A percentile compares a stretch with the other conserved stretches of the same genome.
phyloP scores from a whole-genome alignment of 2,113 vertebrate species.

The Ciconia maguari region DNA sequence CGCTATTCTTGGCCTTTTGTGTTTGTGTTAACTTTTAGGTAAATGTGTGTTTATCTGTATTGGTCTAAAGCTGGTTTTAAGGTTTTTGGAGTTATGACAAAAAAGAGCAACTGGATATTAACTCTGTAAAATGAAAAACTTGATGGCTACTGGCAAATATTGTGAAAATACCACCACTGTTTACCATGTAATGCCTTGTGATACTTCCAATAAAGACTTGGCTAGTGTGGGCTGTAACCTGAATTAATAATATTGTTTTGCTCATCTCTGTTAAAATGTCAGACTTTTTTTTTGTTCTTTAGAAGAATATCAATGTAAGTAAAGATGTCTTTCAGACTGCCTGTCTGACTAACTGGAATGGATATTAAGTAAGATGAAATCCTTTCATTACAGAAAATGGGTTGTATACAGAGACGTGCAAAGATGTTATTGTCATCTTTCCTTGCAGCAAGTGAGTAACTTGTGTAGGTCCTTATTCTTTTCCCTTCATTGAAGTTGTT shows the following conservation, averaged over 20 bases:
- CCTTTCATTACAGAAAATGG: neutral
- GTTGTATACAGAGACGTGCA: neutral
- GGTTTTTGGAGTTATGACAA: neutral
- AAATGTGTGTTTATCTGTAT: neutral
- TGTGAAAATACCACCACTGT: constrained; percentile 51
- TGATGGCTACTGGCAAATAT: constrained; percentile 27
- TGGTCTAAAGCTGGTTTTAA: neutral
- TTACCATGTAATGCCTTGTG: constrained; percentile 17
- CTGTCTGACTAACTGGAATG: neutral
- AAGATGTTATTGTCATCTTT: neutral
- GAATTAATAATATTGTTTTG: constrained; percentile 36
- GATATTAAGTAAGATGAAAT: neutral
- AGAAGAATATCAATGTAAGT: neutral
- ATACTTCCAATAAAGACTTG: neutral
- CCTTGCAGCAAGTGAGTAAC: neutral
- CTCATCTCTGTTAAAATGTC: constrained; percentile 36
- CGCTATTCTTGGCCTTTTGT: neutral
- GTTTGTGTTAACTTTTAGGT: neutral
- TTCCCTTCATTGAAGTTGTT: neutral
- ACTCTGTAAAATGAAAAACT: neutral
- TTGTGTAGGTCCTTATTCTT: neutral
- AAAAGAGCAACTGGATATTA: constrained; percentile 11
- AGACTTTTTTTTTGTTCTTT: neutral
- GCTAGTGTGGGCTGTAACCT: neutral
- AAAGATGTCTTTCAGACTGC: constrained; percentile 5